These are phyloP conservation scores for Falco peregrinus DNA, from an alignment of 2,797 vertebrate genomes.

Conservation along the genomic window DNA sequence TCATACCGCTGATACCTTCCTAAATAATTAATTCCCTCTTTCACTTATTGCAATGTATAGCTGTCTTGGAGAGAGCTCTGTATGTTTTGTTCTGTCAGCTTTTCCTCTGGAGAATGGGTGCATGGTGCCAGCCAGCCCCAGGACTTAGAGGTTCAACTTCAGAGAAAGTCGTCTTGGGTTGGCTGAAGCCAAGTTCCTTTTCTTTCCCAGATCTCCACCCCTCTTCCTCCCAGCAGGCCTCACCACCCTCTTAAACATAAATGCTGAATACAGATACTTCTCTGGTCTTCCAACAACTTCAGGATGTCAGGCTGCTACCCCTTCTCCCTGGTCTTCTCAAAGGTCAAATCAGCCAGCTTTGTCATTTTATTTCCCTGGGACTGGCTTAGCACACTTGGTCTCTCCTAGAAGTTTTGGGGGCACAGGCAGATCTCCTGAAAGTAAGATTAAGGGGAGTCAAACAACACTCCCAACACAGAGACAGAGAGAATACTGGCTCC, in stretches of 20 bases:
- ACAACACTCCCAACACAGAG: neutral
- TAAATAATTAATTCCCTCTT: slow-evolving; percentile 1
- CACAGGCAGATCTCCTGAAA: neutral
- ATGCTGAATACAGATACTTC: too few relatives aligned
- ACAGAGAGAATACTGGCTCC: neutral
- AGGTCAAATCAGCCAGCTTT: neutral
- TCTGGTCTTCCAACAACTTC: neutral
- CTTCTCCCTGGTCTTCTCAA: neutral
- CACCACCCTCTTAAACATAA: neutral
- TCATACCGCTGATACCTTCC: neutral
- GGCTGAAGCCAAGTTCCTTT: neutral
- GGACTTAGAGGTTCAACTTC: neutral
- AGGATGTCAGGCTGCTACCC: neutral
- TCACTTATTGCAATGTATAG: neutral
- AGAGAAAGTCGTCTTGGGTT: neutral
- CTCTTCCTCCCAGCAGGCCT: neutral
- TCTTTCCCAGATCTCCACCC: neutral
- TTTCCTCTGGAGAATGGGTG: rapidly evolving
- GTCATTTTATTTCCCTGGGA: neutral
- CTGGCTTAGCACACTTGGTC: neutral
- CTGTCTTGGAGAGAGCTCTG: neutral
- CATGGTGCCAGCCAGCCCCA: neutral
- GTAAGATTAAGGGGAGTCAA: neutral
- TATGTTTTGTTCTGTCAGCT: neutral
- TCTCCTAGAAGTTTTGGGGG: neutral